Evolutionary conservation across 2,888 invertebrate genomes (phyloP).

Genomic region (Agonopterix arenella): DNA sequence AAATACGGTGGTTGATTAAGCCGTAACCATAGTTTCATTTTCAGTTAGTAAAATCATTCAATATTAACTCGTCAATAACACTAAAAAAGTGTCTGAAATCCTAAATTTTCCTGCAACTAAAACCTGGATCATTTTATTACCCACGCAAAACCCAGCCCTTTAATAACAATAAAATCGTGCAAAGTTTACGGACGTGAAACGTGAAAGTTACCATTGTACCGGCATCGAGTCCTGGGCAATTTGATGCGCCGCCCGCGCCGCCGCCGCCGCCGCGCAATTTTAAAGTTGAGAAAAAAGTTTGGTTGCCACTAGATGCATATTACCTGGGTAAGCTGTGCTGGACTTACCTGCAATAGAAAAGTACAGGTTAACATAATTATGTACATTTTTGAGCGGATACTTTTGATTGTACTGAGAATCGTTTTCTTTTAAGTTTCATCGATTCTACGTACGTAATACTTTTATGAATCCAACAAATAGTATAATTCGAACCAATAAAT

Average conservation of each 20-base stretch:
- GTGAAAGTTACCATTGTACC: conserved; percentile 35
- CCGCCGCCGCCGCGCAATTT: conserved; percentile 33
- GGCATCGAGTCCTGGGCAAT: conserved; percentile 40
- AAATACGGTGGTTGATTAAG: too few relatives aligned
- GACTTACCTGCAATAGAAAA: neutral
- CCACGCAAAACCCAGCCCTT: conserved; percentile 8
- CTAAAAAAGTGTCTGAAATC: too few relatives aligned
- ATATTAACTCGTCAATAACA: too few relatives aligned
- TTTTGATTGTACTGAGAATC: too few relatives aligned
- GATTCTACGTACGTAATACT: too few relatives aligned
- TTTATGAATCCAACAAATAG: too few relatives aligned
- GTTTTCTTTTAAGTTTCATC: too few relatives aligned
- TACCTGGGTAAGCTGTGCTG: conserved; percentile 21
- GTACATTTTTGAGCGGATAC: too few relatives aligned
- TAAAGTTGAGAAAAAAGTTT: conserved; percentile 44
- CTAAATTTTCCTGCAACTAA: neutral
- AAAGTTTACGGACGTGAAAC: conserved; percentile 28
- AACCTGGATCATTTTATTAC: neutral
- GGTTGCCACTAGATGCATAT: conserved; percentile 26
- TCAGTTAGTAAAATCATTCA: too few relatives aligned
- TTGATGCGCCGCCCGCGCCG: conserved; percentile 33
- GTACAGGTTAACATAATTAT: too few relatives aligned
- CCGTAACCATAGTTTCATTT: too few relatives aligned
- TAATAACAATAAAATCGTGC: conserved; percentile 39
- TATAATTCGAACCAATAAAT: too few relatives aligned